These are phyloP conservation scores for Apamea epomidion DNA, from an alignment of 2,888 invertebrate genomes.

Conservation along the genomic window DNA sequence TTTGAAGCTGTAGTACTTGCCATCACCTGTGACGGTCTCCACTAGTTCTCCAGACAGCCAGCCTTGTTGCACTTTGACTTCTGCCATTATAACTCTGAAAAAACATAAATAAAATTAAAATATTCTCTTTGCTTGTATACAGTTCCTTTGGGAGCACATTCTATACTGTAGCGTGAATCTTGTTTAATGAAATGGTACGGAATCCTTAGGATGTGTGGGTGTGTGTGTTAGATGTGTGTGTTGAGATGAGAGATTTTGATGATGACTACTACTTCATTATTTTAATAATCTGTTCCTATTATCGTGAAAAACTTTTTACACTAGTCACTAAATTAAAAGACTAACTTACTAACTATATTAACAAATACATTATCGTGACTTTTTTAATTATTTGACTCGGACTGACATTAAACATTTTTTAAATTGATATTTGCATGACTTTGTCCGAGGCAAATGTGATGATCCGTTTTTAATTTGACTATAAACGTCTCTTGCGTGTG, in stretches of 20 bases:
- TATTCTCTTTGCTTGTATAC: not conserved
- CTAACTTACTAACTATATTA: no score
- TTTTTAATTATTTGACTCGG: not conserved
- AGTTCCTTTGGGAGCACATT: not conserved
- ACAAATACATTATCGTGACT: no score
- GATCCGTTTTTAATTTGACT: not conserved
- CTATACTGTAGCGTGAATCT: not conserved
- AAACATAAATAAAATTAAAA: not conserved
- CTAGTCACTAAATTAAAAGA: no score
- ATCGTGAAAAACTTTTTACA: no score
- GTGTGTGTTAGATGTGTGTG: not conserved
- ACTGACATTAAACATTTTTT: not conserved
- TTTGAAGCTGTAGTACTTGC: conserved; percentile 73
- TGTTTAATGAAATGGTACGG: not conserved
- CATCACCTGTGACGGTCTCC: conserved; percentile 64
- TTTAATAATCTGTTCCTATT: not conserved
- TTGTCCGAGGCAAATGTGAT: not conserved
- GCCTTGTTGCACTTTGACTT: conserved; percentile 70
- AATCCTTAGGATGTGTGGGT: not conserved
- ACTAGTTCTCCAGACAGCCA: conserved; percentile 67
- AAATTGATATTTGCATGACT: not conserved
- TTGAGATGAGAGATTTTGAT: not conserved
- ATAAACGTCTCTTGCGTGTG: not conserved
- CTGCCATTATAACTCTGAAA: conserved; percentile 52
- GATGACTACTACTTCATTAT: not conserved